Conservation (phyloP, 2,113 vertebrate genomes). For the Epinephelus cyanopodus region DNA sequence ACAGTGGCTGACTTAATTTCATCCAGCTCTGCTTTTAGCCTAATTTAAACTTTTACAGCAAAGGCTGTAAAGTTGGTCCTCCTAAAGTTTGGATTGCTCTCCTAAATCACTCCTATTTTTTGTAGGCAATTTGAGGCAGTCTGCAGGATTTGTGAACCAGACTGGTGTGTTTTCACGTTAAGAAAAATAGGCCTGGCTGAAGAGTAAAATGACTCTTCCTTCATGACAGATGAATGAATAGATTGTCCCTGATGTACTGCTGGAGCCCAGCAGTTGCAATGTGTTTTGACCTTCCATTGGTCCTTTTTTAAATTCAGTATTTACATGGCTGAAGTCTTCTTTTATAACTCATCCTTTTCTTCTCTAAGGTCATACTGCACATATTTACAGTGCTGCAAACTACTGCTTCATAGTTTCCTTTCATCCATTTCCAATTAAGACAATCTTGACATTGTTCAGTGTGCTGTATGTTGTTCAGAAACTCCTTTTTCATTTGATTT, state of each 20-base stretch:
- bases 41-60: slow-evolving; percentile 44
- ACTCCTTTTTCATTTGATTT: background rate
- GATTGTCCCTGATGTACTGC: slow-evolving; percentile 58
- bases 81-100: slow-evolving; percentile 17
- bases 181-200: slow-evolving; percentile 10
- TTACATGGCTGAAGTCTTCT: slow-evolving; percentile 17
- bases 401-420: slow-evolving; percentile 23
- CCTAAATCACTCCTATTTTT: slow-evolving; percentile 13
- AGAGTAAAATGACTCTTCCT: slow-evolving; percentile 13
- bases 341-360: background rate
- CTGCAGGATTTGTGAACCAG: slow-evolving; percentile 9
- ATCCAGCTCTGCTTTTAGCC: slow-evolving; percentile 22
- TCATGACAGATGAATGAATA: slow-evolving; percentile 63
- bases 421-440: slow-evolving; percentile 33
- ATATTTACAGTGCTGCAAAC: background rate
- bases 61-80: slow-evolving; percentile 26
- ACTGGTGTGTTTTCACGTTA: slow-evolving; percentile 10
- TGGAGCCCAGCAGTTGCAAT: background rate
- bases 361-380: background rate
- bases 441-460: background rate
- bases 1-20: slow-evolving; percentile 34
- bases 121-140: background rate
- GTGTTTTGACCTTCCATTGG: background rate
- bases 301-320: slow-evolving; percentile 1
- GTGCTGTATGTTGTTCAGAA: background rate